Conservation (phyloP, 2,888 invertebrate species). For the Aspidiotus rigidus region DNA sequence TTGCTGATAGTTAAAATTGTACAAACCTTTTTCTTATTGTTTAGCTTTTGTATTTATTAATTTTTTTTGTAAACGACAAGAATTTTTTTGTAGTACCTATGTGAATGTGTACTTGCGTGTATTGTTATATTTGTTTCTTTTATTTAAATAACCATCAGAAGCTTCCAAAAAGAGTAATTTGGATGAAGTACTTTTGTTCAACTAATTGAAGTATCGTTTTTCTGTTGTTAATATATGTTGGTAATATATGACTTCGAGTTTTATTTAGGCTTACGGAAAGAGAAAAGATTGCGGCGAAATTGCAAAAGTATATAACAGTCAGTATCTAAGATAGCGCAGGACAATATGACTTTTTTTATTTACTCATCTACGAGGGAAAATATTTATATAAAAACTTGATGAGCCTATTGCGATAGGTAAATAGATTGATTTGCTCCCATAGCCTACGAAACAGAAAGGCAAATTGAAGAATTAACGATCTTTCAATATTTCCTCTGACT, state of each 20-base stretch:
- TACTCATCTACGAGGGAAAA: too few relatives aligned
- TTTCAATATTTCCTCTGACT: too few relatives aligned
- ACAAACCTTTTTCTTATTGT: neutral
- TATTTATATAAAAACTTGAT: too few relatives aligned
- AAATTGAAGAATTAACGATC: too few relatives aligned
- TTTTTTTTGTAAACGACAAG: neutral
- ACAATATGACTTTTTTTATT: too few relatives aligned
- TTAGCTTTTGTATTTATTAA: neutral
- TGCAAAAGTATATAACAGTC: too few relatives aligned
- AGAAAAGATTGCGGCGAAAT: too few relatives aligned
- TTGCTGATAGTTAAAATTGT: neutral
- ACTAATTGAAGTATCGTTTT: conserved; percentile 2
- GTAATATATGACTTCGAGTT: neutral
- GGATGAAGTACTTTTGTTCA: neutral
- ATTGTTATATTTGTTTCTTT: neutral
- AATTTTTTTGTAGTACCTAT: neutral
- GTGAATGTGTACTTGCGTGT: neutral
- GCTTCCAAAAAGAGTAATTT: neutral
- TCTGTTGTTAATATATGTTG: conserved; percentile 2
- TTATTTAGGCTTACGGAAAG: too few relatives aligned
- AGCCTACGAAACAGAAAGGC: too few relatives aligned
- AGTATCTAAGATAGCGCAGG: too few relatives aligned
- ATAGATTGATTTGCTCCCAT: too few relatives aligned
- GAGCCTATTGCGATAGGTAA: too few relatives aligned
- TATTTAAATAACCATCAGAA: neutral